phyloP scores from a whole-genome alignment of 2,113 vertebrate genomes.

The Anser brachyrhynchus region DNA sequence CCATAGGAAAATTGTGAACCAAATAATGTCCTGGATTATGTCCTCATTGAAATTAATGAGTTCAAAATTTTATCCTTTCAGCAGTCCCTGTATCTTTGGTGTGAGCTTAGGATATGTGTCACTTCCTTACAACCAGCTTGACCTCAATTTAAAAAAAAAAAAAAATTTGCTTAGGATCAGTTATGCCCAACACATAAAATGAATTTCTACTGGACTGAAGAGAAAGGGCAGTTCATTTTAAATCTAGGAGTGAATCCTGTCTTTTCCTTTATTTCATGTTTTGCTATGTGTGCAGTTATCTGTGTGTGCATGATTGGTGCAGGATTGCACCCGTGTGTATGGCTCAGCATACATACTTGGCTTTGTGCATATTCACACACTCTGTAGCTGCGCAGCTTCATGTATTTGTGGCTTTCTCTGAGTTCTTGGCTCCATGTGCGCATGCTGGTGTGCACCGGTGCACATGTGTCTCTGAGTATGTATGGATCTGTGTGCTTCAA shows the following conservation, averaged over 20 bases:
- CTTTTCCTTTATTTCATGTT: neutral
- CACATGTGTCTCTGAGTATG: accelerated
- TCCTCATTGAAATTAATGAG: conserved; percentile 8
- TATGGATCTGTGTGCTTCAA: neutral
- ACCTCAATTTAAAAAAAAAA: neutral
- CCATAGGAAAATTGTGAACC: neutral
- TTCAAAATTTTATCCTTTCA: neutral
- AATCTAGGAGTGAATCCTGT: neutral
- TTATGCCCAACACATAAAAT: neutral
- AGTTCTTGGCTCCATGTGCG: accelerated
- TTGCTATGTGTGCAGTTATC: neutral
- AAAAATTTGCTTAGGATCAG: neutral
- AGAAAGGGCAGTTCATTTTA: neutral
- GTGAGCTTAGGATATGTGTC: neutral
- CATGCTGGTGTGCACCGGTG: accelerated
- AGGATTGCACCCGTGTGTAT: accelerated
- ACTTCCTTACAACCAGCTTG: neutral
- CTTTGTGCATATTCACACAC: accelerated
- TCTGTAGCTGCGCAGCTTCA: accelerated
- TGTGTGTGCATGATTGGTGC: neutral
- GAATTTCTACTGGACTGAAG: neutral
- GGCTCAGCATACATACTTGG: accelerated
- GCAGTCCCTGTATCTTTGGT: neutral
- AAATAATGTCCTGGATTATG: neutral
- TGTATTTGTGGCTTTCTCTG: accelerated